Percentiles rank a stretch among this genome's conserved stretches.
Evolutionary conservation across 2,888 invertebrate species (phyloP).

Genomic region (Malthinus seriepunctatus): DNA sequence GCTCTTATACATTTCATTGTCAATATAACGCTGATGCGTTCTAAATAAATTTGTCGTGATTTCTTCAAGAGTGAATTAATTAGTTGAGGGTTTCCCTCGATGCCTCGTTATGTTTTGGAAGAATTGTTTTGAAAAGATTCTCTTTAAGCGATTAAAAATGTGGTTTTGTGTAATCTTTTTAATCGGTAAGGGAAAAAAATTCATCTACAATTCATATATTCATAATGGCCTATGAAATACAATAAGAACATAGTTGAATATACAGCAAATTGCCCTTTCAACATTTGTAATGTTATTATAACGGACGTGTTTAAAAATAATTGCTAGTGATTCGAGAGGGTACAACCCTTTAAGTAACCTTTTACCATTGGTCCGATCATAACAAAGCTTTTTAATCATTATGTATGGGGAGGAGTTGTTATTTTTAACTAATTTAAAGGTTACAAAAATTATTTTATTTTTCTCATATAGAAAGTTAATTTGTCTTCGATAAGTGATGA

Average conservation of each 20-base stretch:
- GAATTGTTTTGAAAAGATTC: background rate
- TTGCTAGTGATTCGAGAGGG: conserved; percentile 37
- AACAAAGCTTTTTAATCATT: conserved; percentile 42
- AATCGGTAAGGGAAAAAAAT: no score
- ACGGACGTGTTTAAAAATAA: conserved; percentile 48
- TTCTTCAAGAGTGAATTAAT: background rate
- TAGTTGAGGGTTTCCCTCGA: background rate
- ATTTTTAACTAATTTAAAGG: background rate
- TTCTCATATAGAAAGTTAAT: no score
- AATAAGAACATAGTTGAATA: conserved; percentile 48
- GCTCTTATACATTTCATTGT: conserved; percentile 31
- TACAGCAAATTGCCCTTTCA: conserved; percentile 40
- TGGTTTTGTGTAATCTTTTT: no score
- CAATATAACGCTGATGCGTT: conserved; percentile 11
- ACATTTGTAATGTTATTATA: conserved; percentile 47
- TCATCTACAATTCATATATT: conserved; percentile 33
- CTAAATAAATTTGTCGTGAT: conserved; percentile 11
- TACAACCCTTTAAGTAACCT: conserved; percentile 30
- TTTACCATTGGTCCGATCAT: conserved; percentile 38
- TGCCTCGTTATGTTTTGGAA: background rate
- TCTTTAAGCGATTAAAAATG: background rate
- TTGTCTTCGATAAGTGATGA: no score
- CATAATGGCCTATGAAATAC: conserved; percentile 43
- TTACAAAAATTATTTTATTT: no score
- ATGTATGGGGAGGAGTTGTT: conserved; percentile 39